phyloP scores from a whole-genome alignment of 2,888 invertebrate genomes.

The Ophion obscuratus region DNA sequence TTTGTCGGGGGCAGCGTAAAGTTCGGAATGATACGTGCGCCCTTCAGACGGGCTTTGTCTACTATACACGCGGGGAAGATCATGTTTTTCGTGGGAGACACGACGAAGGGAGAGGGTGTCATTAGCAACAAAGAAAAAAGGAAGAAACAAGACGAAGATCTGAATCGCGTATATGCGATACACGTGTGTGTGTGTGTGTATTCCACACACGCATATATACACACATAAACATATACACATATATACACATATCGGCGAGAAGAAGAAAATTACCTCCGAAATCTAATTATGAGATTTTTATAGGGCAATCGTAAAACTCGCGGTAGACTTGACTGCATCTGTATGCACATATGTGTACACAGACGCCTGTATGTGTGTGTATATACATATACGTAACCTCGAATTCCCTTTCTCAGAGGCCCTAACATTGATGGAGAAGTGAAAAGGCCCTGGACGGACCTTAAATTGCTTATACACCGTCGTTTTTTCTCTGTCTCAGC shows the following conservation, averaged over 20 bases:
- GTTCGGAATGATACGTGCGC: constrained; percentile 23
- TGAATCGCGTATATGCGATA: constrained; percentile 5
- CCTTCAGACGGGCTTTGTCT: constrained; percentile 32
- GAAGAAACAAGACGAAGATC: constrained; percentile 19
- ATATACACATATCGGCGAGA: constrained; percentile 13
- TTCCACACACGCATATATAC: constrained; percentile 24
- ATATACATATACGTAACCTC: constrained; percentile 42
- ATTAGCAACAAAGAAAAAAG: constrained; percentile 46
- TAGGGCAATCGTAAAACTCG: constrained; percentile 83
- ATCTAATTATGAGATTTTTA: constrained; percentile 84
- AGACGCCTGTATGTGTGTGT: constrained; percentile 1
- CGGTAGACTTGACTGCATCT: constrained; percentile 65
- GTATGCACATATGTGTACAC: neutral
- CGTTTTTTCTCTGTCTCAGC: constrained; percentile 18
- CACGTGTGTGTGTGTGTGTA: too few relatives aligned
- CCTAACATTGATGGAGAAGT: constrained; percentile 31
- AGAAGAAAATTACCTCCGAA: constrained; percentile 81
- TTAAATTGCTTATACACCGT: constrained; percentile 51
- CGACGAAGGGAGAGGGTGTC: constrained; percentile 17
- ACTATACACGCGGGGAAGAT: constrained; percentile 13
- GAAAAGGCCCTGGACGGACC: constrained; percentile 53
- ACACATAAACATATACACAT: neutral
- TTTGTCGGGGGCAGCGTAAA: constrained; percentile 26
- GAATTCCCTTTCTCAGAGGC: constrained; percentile 54
- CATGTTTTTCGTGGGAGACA: constrained; percentile 22